Conservation (phyloP, 1,140 invertebrate species). For the Anthonomus grandis region DNA sequence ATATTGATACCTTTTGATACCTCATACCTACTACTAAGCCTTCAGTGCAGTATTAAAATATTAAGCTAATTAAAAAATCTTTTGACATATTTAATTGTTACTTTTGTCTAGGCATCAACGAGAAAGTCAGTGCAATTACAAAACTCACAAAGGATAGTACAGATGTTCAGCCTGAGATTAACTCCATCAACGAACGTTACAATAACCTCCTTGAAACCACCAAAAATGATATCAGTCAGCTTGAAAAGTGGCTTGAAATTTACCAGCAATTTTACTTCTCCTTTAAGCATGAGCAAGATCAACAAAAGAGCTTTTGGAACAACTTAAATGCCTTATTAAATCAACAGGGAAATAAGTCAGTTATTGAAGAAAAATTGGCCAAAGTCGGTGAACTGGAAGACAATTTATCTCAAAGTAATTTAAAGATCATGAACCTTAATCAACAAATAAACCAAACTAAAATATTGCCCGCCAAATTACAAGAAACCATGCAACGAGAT, state of each 20-base stretch:
- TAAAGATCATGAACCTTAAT: constrained; percentile 69
- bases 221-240: constrained; percentile 61
- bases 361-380: constrained; percentile 66
- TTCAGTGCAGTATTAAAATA: too few species aligned
- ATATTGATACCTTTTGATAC: too few species aligned
- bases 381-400: constrained; percentile 78
- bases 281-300: constrained; percentile 80
- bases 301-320: constrained; percentile 85
- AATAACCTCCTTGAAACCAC: constrained; percentile 63
- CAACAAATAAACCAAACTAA: constrained; percentile 66
- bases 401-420: constrained; percentile 67
- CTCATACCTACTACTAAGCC: too few species aligned
- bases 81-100: constrained; percentile 1
- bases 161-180: constrained; percentile 65
- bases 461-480: constrained; percentile 68
- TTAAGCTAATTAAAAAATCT: constrained; percentile 6
- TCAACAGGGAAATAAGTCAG: constrained; percentile 76
- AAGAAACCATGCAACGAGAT: constrained; percentile 78
- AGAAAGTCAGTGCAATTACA: constrained; percentile 74
- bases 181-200: constrained; percentile 71
- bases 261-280: constrained; percentile 82
- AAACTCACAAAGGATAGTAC: constrained; percentile 58
- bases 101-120: constrained; percentile 59
- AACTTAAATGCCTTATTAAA: constrained; percentile 72
- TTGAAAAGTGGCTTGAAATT: constrained; percentile 72